Base-by-base conservation (phyloP, 2,797 vertebrate species). In the Chrysocyon brachyurus region DNA sequence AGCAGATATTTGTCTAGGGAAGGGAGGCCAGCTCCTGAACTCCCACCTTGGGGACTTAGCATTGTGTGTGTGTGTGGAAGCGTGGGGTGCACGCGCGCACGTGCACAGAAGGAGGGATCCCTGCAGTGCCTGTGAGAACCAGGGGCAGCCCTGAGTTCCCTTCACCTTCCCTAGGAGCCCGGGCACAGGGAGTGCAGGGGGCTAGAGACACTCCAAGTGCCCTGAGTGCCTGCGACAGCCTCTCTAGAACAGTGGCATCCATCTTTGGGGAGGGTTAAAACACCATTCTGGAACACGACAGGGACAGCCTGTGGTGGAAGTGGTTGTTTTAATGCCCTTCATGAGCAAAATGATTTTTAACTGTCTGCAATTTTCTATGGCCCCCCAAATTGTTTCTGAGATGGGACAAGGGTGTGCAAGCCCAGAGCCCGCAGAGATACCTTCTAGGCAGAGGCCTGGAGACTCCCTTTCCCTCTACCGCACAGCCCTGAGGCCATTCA, bases 171-270 rank as follows among this genome's bases (percentile, higher is more conserved):
- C 24, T 26, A 63, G 17, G 4, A 63, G 61, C 61, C 61, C 57
- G 5, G 21, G 57, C 57, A 59, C 22, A 3, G 57, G 57, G 22
- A 10, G 16, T 46, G 40, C 40, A 46, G 40, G 6, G 40, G 40
- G 40, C 40, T 46, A 46, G 40, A 7, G 40, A 46, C 40, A 14
- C 36, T 5, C 26, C 33, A 49, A 24, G 72, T 7, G 1, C 72
- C 0, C 2, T 0, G 14, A 40, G 57, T 2, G n/a, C 12, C 2
- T 0, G 0, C 4, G 11, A 49, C 3, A 11, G 86, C 46, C 54
- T 79, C 56, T 36, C 52, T 14, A 54, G 75, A 40, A 24, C 0
- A 0, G 5, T 17, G 46, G 19, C 2, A 0, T 17, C 28, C 21
- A 49, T 11, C 40, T 68, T 54, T 40, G 33, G 6, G 1, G 5